phyloP scores from a whole-genome alignment of 2,888 invertebrate species.

The Scaptomyza caliginosa region DNA sequence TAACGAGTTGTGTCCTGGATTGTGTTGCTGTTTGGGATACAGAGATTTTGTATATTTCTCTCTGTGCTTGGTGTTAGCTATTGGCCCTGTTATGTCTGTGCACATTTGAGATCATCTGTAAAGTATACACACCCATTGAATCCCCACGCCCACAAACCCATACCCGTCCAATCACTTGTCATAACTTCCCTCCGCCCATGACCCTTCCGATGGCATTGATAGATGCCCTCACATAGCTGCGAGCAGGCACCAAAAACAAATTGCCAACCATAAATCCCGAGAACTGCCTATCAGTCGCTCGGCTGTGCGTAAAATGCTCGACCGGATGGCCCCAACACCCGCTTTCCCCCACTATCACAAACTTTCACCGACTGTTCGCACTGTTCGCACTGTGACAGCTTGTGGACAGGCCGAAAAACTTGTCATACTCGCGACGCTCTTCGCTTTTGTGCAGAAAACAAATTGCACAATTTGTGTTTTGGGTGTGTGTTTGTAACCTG shows the following conservation, averaged over 20 bases:
- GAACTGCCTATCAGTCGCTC: conserved; percentile 65
- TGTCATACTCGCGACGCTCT: conserved; percentile 38
- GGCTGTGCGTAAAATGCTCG: conserved; percentile 61
- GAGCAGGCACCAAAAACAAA: conserved; percentile 55
- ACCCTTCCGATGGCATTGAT: conserved; percentile 27
- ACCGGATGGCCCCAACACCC: conserved; percentile 8
- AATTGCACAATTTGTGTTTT: conserved; percentile 29
- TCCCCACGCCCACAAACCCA: too few relatives aligned
- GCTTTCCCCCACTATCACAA: background rate
- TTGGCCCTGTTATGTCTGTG: conserved; percentile 45
- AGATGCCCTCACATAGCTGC: conserved; percentile 30
- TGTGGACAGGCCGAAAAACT: conserved; percentile 74
- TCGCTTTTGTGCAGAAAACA: conserved; percentile 42
- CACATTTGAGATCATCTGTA: conserved; percentile 64
- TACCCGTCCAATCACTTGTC: conserved; percentile 55
- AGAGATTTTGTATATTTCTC: conserved; percentile 39
- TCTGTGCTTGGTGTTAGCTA: background rate
- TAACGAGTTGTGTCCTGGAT: background rate
- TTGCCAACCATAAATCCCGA: conserved; percentile 72
- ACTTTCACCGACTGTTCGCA: too few relatives aligned
- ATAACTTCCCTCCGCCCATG: conserved; percentile 34
- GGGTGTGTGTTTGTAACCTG: conserved; percentile 16
- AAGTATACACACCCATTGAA: conserved; percentile 21
- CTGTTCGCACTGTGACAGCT: conserved; percentile 50
- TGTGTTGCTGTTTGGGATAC: conserved; percentile 33